Conservation (phyloP, 2,888 invertebrate species). For the Archaeoteleia sp. region DNA sequence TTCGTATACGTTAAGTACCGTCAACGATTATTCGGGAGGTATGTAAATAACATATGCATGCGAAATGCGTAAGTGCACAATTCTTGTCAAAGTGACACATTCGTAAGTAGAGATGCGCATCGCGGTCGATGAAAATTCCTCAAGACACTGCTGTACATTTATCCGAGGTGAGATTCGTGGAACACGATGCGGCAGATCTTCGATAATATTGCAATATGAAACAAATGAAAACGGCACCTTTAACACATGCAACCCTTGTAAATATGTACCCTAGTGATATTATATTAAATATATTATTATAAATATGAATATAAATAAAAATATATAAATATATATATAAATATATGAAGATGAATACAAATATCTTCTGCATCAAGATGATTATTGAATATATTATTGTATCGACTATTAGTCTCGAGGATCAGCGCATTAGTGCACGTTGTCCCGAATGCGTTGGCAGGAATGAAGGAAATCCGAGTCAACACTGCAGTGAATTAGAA, state of each 20-base stretch:
- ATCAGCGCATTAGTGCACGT: conserved; percentile 61
- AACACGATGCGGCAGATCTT: conserved; percentile 38
- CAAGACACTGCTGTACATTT: conserved; percentile 49
- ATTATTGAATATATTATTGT: conserved; percentile 73
- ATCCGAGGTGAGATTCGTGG: conserved; percentile 28
- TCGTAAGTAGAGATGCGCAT: too few relatives aligned
- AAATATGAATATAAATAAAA: conserved; percentile 63
- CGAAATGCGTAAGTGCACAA: conserved; percentile 40
- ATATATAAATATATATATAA: conserved; percentile 64
- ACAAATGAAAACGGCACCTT: conserved; percentile 64
- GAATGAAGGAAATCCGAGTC: conserved; percentile 47
- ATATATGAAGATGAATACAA: conserved; percentile 68
- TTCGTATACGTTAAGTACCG: too few relatives aligned
- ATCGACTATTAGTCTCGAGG: conserved; percentile 70
- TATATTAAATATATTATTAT: conserved; percentile 68
- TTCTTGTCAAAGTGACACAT: too few relatives aligned
- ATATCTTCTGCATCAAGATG: conserved; percentile 71
- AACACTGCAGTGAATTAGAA: conserved; percentile 30
- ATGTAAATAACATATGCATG: conserved; percentile 32
- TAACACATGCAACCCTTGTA: conserved; percentile 70
- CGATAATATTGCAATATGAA: conserved; percentile 71
- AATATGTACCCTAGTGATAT: conserved; percentile 74
- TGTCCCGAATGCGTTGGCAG: conserved; percentile 57
- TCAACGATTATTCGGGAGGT: too few relatives aligned
- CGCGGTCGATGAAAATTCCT: too few relatives aligned